Base-by-base conservation (phyloP, 1,140 invertebrate species). In the Listronotus oregonensis region DNA sequence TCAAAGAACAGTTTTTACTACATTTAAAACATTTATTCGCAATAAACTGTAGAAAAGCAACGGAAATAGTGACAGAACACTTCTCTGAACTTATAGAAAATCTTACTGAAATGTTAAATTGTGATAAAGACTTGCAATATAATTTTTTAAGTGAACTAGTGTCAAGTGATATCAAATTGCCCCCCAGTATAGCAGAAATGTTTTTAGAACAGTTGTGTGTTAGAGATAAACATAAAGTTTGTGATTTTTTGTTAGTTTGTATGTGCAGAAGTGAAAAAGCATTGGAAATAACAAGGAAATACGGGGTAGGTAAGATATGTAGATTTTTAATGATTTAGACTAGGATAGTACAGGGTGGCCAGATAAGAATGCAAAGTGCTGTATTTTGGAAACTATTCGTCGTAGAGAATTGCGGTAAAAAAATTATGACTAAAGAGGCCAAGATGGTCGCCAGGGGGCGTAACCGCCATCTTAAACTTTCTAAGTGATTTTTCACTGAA, bases 121-220 rank as follows among this genome's bases (percentile, higher is more conserved):
- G 75, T n/a, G 75, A 84, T 69, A 72, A 80, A 21, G 69, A 80
- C 10, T 71, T 85, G 12, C 79, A 86, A 59, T 90, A 86, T 74
- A 73, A 80, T 12, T 83, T 91, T 70, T 72, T 91, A 21, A 82
- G 85, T 66, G 85, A 86, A 47, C 77, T 91, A 11, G 85, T 87
- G 74, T 79, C 83, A 17, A 80, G 83, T 42, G 78, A 83, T 64
- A 63, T 81, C 0, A 78, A 83, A 54, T 71, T 90, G 31, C 81
- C 83, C 11, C 73, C 82, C 1, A 71, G 77, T 40, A 77, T 87
- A 18, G 77, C 86, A 14, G 87, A 90, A 73, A 80, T 79, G 61
- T 86, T 89, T 73, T 82, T 93, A 47, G 82, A 86, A 51, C 79
- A 93, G 3, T 85, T 92, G 81, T 92, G 90, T 71, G 34, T 61